Evolutionary conservation across 1,140 invertebrate species (phyloP).

Genomic region (Hypothenemus hampei): DNA sequence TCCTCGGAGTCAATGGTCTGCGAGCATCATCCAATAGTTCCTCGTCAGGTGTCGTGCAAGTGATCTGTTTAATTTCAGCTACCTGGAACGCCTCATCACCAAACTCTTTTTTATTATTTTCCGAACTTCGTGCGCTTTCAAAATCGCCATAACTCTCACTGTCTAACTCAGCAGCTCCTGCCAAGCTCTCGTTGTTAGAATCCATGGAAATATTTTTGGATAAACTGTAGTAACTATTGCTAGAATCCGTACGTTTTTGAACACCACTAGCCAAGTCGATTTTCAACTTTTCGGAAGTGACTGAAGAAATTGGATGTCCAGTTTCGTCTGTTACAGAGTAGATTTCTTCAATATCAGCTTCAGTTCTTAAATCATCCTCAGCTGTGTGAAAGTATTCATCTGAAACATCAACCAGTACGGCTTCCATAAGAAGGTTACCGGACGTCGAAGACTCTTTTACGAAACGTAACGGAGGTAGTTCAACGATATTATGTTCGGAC

Average conservation of each 20-base stretch:
- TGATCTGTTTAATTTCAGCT: constrained; percentile 41
- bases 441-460: constrained; percentile 83
- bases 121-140: constrained; percentile 56
- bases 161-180: constrained; percentile 44
- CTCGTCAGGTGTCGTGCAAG: constrained; percentile 39
- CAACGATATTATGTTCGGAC: constrained; percentile 78
- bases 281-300: constrained; percentile 42
- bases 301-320: constrained; percentile 40
- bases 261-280: constrained; percentile 41
- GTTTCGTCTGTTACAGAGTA: constrained; percentile 67
- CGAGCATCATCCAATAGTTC: constrained; percentile 23
- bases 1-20: constrained; percentile 40
- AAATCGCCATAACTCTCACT: constrained; percentile 49
- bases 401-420: constrained; percentile 85
- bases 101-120: constrained; percentile 43
- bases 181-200: constrained; percentile 46
- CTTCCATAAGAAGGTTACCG: constrained; percentile 83
- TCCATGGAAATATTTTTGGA: constrained; percentile 42
- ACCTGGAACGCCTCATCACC: constrained; percentile 43
- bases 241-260: constrained; percentile 50
- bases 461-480: constrained; percentile 82
- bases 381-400: constrained; percentile 71
- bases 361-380: constrained; percentile 75
- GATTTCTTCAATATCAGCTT: constrained; percentile 80
- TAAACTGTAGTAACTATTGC: constrained; percentile 45